A percentile compares a stretch with the other conserved stretches of the same genome.
These are phyloP conservation scores for Poecilia latipinna DNA, from an alignment of 2,113 vertebrate species.

Conservation along the genomic window DNA sequence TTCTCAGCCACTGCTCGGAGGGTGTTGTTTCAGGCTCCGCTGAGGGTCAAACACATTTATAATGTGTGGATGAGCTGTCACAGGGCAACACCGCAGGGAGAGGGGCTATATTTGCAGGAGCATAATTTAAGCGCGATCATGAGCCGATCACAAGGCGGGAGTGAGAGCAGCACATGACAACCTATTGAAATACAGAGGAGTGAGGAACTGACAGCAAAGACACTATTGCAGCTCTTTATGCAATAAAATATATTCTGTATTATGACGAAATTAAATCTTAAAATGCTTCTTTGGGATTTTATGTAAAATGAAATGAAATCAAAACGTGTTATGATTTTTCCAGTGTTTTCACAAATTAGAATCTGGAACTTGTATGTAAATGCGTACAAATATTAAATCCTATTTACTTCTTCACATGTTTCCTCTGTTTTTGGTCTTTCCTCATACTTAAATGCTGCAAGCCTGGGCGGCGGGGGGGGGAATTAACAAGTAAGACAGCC, in stretches of 20 bases:
- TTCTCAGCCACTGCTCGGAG: background rate
- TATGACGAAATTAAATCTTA: background rate
- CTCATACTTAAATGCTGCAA: no score
- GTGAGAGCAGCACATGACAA: conserved; percentile 20
- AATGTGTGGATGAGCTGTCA: conserved; percentile 53
- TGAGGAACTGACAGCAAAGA: background rate
- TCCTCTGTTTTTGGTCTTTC: no score
- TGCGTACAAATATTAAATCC: no score
- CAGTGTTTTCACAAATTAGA: no score
- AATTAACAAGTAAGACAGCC: no score
- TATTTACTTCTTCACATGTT: no score
- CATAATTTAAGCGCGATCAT: conserved; percentile 41
- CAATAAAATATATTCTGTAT: background rate
- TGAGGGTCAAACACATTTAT: conserved; percentile 55
- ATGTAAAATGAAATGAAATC: no score
- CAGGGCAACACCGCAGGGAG: conserved; percentile 32
- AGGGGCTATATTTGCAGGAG: conserved; percentile 41
- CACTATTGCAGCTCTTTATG: background rate
- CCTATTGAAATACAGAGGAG: background rate
- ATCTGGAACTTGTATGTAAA: no score
- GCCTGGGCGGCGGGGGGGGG: no score
- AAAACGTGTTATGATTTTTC: no score
- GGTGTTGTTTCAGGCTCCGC: conserved; percentile 29
- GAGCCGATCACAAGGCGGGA: conserved; percentile 35
- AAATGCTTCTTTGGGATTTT: no score